Evolutionary conservation across 2,113 vertebrate genomes (phyloP), one percentile per base, ranked within the genome.

Genomic region (Peucedramus taeniatus): DNA sequence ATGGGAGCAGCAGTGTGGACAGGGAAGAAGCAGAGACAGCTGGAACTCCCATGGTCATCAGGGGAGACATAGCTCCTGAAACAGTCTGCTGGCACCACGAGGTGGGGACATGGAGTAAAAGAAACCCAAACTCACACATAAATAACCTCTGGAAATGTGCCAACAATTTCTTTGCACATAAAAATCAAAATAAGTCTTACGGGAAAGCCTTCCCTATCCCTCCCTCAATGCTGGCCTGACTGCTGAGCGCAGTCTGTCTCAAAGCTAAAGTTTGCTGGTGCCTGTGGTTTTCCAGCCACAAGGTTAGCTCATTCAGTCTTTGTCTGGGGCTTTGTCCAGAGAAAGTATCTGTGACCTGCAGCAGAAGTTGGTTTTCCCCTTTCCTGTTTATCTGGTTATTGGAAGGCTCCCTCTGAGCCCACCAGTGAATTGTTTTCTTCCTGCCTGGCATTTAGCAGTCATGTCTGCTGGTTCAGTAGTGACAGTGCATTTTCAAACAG

Each of bases 11-110:
- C 35, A 70, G 20, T 0, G 3, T 5, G 11, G 26, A 27, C 0
- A 3, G 18, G 9, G 17, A 31, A 44, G 50, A 33, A 54, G n/a
- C 15, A 12, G 28, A 24, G 24, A 35, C n/a, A 51, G 3, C 1
- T 3, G 3, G 28, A 61, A 28, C 3, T 54, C 83, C 66, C 0
- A 0, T 1, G 17, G 31, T 8, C 44, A 33, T 22, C 27, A 7
- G 5, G 21, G 12, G 4, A 69, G 13, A 9, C n/a, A 37, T 0
- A 5, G 39, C 59, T 80, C 37, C 63, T n/a, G 72, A 40, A 53
- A 42, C 17, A 37, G 15, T 45, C 27, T 77, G 59, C 30, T 80
- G 59, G 57, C 50, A 77, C 76, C 13, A 9, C 12, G 3, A 94
- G 79, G 50, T 22, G 68, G 76, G 85, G 89, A 86, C 53, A 7